Evolutionary conservation across 2,888 invertebrate species (phyloP), one percentile per base, ranked within the genome.

Genomic region (Sphinx pinastri): DNA sequence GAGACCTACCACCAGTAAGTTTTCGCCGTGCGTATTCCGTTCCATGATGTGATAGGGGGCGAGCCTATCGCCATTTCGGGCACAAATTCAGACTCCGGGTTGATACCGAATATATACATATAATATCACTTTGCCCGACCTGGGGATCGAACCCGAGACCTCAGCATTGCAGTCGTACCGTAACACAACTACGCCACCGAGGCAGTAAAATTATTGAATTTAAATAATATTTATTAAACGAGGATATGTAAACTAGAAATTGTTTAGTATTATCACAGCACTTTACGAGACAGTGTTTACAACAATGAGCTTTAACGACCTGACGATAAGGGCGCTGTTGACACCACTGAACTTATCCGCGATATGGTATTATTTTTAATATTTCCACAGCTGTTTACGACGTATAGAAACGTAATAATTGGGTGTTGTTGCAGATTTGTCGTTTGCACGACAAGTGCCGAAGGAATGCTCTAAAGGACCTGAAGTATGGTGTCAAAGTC

Each of bases 381-480:
- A 51, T 60, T 45, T 52, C 13, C 52, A 51, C 52, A 59, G 38
- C 16, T 68, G 47, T 69, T 60, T 60, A 52, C 7, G 38, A 25
- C 49, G 55, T 63, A 74, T 75, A 75, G 69, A 47, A 47, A 45
- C 58, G 71, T 68, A 72, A 70, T 73, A 59, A 49, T 70, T 60
- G 74, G 6, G n/a, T 55, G 10, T 55, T 75, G 78, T 77, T 72
- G 31, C 87, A 94, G 93, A 85, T 88, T 83, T 89, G 80, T 86
- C 92, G 71, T 84, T 79, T 67, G 93, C 92, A 19, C 87, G 91
- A 76, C 91, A 91, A 81, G 76, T 87, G 71, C 92, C 93, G 70
- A 89, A 90, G 81, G 92, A 92, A 87, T 94, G 94, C 76, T 77
- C 86, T 38, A 89, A 90, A 71, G 93, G 94, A 13, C 93, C 93